A percentile compares a stretch with the other conserved stretches of the same genome.
These are phyloP conservation scores for Odontomachus brunneus DNA, from an alignment of 1,140 invertebrate species.

Conservation along the genomic window DNA sequence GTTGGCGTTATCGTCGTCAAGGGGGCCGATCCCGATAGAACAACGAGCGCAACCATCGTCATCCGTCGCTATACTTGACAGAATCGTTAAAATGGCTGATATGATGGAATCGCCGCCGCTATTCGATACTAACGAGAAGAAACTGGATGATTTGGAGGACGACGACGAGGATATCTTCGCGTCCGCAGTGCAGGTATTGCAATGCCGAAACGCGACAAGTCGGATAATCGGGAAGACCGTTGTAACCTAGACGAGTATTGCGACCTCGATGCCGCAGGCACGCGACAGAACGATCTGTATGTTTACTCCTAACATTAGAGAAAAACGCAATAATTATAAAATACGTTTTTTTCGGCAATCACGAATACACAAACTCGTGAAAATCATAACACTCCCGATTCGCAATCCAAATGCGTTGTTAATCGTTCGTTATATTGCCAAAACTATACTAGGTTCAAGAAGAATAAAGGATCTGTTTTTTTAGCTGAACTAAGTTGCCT, in stretches of 20 bases:
- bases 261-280: no score
- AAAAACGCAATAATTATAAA: neutral
- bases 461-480: no score
- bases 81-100: conserved; percentile 88
- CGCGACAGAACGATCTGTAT: neutral
- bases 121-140: conserved; percentile 89
- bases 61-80: conserved; percentile 74
- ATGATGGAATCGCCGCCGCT: conserved; percentile 89
- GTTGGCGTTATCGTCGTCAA: conserved; percentile 60
- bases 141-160: conserved; percentile 88
- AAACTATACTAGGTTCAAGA: no score
- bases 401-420: neutral
- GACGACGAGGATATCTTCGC: conserved; percentile 92
- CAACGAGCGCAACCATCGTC: conserved; percentile 12
- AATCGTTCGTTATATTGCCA: no score
- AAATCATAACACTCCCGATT: neutral
- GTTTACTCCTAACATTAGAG: neutral
- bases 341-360: no score
- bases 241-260: neutral
- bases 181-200: conserved; percentile 90
- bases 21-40: conserved; percentile 73
- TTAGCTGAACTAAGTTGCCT: no score
- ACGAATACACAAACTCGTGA: neutral
- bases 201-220: neutral
- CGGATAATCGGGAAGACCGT: neutral